These are phyloP conservation scores for Galerucella pusilla DNA, from an alignment of 2,888 invertebrate genomes.

Conservation along the genomic window DNA sequence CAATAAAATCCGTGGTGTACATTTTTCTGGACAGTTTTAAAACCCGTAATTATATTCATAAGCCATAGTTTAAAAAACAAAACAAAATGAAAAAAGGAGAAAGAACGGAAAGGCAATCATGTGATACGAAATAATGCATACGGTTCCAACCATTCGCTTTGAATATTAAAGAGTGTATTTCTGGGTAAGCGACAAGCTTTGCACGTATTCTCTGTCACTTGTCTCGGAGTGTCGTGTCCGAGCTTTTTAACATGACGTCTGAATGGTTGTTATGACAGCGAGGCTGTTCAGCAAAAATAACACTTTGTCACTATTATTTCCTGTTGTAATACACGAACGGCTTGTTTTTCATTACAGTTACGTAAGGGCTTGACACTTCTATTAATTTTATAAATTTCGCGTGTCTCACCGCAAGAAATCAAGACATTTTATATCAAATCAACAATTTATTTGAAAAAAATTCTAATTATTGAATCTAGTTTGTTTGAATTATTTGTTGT, in stretches of 20 bases:
- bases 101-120: constrained; percentile 43
- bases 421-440: not conserved
- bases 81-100: constrained; percentile 16
- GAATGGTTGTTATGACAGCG: constrained; percentile 60
- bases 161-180: constrained; percentile 56
- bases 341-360: constrained; percentile 40
- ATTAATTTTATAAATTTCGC: constrained; percentile 28
- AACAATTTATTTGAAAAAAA: not conserved
- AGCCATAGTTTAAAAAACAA: constrained; percentile 1
- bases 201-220: constrained; percentile 59
- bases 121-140: constrained; percentile 52
- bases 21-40: not conserved
- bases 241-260: constrained; percentile 59
- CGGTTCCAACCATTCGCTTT: constrained; percentile 45
- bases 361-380: constrained; percentile 42
- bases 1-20: not conserved
- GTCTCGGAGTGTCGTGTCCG: constrained; percentile 55
- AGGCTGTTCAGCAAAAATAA: constrained; percentile 58
- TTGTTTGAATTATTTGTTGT: too few relatives aligned
- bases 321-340: constrained; percentile 44
- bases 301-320: constrained; percentile 60
- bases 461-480: too few relatives aligned
- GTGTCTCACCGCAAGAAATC: constrained; percentile 8
- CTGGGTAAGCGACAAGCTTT: constrained; percentile 59
- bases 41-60: constrained; percentile 14